These are phyloP conservation scores for Drosophila lowei DNA, from an alignment of 1,140 invertebrate species.

Conservation along the genomic window DNA sequence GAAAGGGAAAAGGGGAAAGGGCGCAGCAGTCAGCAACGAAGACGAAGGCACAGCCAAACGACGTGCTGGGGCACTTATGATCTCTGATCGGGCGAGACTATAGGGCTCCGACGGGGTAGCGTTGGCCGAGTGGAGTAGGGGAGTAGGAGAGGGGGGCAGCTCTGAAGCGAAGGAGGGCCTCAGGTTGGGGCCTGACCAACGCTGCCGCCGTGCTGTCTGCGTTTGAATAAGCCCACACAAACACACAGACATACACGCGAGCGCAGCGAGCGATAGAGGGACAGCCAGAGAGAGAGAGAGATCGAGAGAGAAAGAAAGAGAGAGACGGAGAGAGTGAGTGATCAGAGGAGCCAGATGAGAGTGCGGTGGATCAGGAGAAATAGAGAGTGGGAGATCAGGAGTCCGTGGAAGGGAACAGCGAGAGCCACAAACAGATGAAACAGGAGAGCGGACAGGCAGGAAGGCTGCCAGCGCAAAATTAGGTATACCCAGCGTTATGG, in stretches of 20 bases:
- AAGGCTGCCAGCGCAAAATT: too few species aligned
- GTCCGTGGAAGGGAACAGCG: too few species aligned
- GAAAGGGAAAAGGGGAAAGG: constrained; percentile 22
- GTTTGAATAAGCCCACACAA: constrained; percentile 75
- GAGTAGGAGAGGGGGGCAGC: constrained; percentile 1
- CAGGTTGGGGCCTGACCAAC: constrained; percentile 32
- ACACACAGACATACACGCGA: constrained; percentile 26
- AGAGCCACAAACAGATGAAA: too few species aligned
- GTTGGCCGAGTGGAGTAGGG: background rate
- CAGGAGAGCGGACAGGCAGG: too few species aligned
- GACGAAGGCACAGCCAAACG: constrained; percentile 25
- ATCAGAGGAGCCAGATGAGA: constrained; percentile 13
- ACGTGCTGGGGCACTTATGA: constrained; percentile 51
- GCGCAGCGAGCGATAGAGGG: background rate
- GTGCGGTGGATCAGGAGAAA: background rate
- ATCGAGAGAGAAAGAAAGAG: background rate
- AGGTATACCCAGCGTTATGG: too few species aligned
- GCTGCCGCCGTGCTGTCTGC: constrained; percentile 76
- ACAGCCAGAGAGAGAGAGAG: constrained; percentile 2
- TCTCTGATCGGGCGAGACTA: constrained; percentile 32
- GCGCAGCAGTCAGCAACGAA: constrained; percentile 27
- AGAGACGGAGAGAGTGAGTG: background rate
- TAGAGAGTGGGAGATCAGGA: background rate
- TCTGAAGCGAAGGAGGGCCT: constrained; percentile 8
- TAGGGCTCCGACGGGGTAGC: background rate